Conservation (phyloP, 2,888 invertebrate genomes). For the Drosophila ustulata region DNA sequence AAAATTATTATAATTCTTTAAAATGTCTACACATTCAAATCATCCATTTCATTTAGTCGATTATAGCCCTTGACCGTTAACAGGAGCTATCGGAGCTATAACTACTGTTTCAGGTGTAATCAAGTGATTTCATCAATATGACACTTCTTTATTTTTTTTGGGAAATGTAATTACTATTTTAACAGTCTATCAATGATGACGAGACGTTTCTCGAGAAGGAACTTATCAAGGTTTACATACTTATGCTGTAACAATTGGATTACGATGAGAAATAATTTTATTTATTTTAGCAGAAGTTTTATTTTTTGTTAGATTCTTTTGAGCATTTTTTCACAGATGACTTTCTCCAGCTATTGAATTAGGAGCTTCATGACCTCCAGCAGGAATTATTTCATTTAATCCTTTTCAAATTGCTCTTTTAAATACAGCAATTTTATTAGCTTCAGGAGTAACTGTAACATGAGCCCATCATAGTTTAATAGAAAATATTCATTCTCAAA, state of each 20-base stretch:
- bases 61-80: constrained; percentile 88
- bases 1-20: constrained; percentile 83
- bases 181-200: constrained; percentile 89
- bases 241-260: constrained; percentile 86
- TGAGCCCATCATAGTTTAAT: no score
- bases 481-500: no score
- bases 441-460: no score
- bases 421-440: no score
- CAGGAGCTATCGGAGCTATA: constrained; percentile 87
- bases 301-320: constrained; percentile 88
- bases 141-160: constrained; percentile 86
- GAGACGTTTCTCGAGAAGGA: constrained; percentile 89
- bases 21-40: constrained; percentile 86
- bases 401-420: no score
- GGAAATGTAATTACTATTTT: constrained; percentile 79
- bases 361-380: no score
- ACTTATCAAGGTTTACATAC: constrained; percentile 89
- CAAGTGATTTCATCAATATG: constrained; percentile 87
- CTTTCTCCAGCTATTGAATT: no score
- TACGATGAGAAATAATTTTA: constrained; percentile 90
- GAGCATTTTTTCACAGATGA: constrained; percentile 80
- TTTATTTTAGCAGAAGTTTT: constrained; percentile 90
- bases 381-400: no score
- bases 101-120: no score
- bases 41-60: constrained; percentile 89